Evolutionary conservation across 1,140 invertebrate species (phyloP).

Genomic region (Meloidogyne chitwoodi): DNA sequence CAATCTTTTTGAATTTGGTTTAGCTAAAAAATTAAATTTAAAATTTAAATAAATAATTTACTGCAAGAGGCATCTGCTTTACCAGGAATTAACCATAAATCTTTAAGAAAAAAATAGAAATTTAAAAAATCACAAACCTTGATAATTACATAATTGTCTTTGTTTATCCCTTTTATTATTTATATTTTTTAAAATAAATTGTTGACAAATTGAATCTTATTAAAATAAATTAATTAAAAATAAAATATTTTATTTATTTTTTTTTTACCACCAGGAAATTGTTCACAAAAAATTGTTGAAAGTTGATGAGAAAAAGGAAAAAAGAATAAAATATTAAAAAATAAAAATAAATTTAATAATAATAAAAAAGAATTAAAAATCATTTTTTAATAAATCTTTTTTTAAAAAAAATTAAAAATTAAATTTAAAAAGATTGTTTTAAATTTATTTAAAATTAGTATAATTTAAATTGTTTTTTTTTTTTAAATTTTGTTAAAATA

Average conservation of each 20-base stretch:
- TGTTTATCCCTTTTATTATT: neutral
- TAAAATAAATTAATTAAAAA: neutral
- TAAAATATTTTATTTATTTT: neutral
- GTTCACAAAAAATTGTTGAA: neutral
- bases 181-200: neutral
- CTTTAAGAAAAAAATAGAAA: neutral
- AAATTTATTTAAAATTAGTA: no score
- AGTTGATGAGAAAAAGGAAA: neutral
- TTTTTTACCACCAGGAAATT: neutral
- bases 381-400: neutral
- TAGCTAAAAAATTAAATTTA: slow-evolving; percentile 38
- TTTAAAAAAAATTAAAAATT: neutral
- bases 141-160: neutral
- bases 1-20: slow-evolving; percentile 48
- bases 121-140: no score
- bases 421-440: no score
- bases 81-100: slow-evolving; percentile 59
- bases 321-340: neutral
- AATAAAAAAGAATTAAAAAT: neutral
- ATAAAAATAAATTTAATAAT: neutral
- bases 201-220: neutral
- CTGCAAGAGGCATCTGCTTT: slow-evolving; percentile 57
- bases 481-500: no score
- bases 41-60: slow-evolving; percentile 18
- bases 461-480: no score